Evolutionary conservation across 2,888 invertebrate species (phyloP), one percentile per base, ranked within the genome.

Genomic region (Tholera decimalis): DNA sequence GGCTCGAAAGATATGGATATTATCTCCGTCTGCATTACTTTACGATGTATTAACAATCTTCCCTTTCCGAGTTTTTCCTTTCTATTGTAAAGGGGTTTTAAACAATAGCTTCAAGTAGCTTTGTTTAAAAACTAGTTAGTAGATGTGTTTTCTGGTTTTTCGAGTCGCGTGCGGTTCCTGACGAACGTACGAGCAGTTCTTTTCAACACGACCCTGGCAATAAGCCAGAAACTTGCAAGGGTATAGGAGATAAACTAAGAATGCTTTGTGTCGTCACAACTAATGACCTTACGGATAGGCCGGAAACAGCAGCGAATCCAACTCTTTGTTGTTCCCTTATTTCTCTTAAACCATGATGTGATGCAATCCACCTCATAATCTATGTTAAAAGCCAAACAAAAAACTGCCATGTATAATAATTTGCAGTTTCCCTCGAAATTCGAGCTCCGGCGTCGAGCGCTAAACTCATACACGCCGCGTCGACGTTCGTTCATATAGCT

Each of bases 401-500:
- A n/a, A 61, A 64, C 44, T 49, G 47, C 39, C 9, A 47, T 28
- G 13, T 59, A 66, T 39, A 72, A 57, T 65, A 72, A 57, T 80
- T 80, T 60, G 39, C 53, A 60, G 30, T 66, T 53, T 46, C 59
- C 20, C 72, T 47, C 47, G 44, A 70, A 64, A 68, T 68, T 71
- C 71, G 47, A 67, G 63, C 57, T 43, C 59, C 41, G 47, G 46
- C 26, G 54, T 22, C 15, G 43, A 63, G 58, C 62, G 65, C 65
- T 61, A 74, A 80, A 79, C 75, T 72, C 79, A 71, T 58, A 77
- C 75, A 66, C 57, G 62, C 68, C 56, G 39, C 61, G 49, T 56
- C 20, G 56, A 59, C 44, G 57, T 66, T 66, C 59, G 74, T 74
- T 77, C 74, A 80, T 67, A 77, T 77, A 80, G 66, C 69, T 61